Evolutionary conservation across 2,113 vertebrate species (phyloP).

Genomic region (Paradisaea rubra): DNA sequence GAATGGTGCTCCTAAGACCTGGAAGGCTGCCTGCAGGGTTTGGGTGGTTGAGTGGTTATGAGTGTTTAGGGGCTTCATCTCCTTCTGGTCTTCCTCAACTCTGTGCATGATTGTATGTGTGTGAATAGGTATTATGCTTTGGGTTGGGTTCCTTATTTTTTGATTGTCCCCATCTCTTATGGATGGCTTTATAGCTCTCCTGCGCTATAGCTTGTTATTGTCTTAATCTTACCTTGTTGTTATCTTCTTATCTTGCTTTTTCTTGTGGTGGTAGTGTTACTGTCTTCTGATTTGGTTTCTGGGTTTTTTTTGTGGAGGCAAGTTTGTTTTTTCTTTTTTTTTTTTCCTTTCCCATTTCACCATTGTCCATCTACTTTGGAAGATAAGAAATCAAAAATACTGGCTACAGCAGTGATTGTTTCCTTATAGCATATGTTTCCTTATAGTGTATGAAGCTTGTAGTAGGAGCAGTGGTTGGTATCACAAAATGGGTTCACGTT

Average conservation of each 20-base stretch:
- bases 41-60: not conserved
- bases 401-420: not conserved
- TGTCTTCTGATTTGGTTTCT: not conserved
- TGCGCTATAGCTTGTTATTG: not conserved
- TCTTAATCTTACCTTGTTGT: not conserved
- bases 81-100: not conserved
- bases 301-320: no score
- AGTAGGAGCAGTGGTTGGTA: not conserved
- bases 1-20: not conserved
- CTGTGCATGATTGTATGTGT: not conserved
- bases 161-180: not conserved
- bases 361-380: not conserved
- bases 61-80: not conserved
- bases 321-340: not conserved
- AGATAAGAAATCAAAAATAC: not conserved
- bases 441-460: not conserved
- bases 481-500: not conserved
- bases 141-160: not conserved
- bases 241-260: not conserved
- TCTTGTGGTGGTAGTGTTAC: not conserved
- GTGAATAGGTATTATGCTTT: not conserved
- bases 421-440: not conserved
- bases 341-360: not conserved
- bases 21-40: not conserved
- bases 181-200: not conserved